These are phyloP conservation scores for Epirrhoe tristata DNA, from an alignment of 2,888 invertebrate species.

Conservation along the genomic window DNA sequence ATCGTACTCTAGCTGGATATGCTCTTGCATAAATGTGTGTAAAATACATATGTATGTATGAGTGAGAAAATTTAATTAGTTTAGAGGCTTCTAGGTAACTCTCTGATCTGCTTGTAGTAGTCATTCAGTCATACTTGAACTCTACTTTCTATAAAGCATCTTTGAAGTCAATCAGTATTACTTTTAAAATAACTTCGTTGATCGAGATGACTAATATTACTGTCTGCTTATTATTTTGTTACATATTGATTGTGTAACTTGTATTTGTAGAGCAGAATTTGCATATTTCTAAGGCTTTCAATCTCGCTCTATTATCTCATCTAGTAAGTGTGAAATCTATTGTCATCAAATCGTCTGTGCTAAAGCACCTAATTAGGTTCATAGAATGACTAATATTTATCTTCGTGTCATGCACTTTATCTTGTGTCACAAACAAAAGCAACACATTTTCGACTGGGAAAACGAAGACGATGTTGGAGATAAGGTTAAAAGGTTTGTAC, in stretches of 20 bases:
- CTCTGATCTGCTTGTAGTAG: constrained; percentile 3
- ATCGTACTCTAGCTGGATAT: constrained; percentile 27
- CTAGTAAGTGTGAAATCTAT: background rate
- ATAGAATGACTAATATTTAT: constrained; percentile 50
- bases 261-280: background rate
- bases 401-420: constrained; percentile 47
- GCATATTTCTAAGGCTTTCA: background rate
- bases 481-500: constrained; percentile 52
- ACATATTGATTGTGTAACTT: background rate
- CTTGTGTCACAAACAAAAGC: constrained; percentile 55
- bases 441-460: constrained; percentile 54
- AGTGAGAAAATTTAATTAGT: constrained; percentile 36
- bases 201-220: background rate
- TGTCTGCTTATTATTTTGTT: background rate
- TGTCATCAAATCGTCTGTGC: constrained; percentile 13
- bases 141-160: background rate
- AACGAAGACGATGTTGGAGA: constrained; percentile 49
- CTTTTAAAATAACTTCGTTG: background rate
- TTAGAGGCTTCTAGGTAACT: constrained; percentile 16
- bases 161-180: background rate
- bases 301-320: constrained; percentile 4
- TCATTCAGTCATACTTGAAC: constrained; percentile 8
- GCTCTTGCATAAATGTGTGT: constrained; percentile 10
- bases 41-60: no score
- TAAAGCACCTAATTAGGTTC: constrained; percentile 20